Conservation (phyloP, 2,888 invertebrate species). For the Drosophila anomalata region DNA sequence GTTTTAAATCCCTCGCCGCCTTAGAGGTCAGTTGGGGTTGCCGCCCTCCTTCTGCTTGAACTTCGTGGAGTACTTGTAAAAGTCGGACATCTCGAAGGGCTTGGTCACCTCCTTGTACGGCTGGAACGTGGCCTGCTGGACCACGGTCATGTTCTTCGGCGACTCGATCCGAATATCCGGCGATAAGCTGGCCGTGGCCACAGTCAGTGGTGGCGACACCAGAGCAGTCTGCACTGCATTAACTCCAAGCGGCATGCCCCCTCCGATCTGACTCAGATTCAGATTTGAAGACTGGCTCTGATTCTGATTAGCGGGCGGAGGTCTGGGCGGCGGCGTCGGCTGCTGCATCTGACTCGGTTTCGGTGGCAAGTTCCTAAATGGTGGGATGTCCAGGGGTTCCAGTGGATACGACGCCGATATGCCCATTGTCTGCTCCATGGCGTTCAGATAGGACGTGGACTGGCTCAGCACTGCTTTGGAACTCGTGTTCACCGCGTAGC, state of each 20-base stretch:
- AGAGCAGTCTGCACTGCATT: slow-evolving; percentile 51
- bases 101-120: slow-evolving; percentile 97
- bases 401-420: slow-evolving; percentile 68
- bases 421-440: slow-evolving; percentile 69
- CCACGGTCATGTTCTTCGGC: slow-evolving; percentile 92
- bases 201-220: slow-evolving; percentile 54
- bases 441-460: slow-evolving; percentile 82
- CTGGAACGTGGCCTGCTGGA: slow-evolving; percentile 94
- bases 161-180: slow-evolving; percentile 88
- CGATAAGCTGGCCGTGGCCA: slow-evolving; percentile 61
- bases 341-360: slow-evolving; percentile 73
- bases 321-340: slow-evolving; percentile 65
- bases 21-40: slow-evolving; percentile 63
- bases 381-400: slow-evolving; percentile 63
- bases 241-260: slow-evolving; percentile 12
- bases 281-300: slow-evolving; percentile 15
- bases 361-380: slow-evolving; percentile 61
- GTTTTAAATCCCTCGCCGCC: slow-evolving; percentile 10
- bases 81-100: slow-evolving; percentile 99
- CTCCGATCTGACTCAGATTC: slow-evolving; percentile 23
- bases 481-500: slow-evolving; percentile 49
- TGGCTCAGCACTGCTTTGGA: slow-evolving; percentile 78
- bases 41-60: slow-evolving; percentile 88
- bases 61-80: slow-evolving; percentile 98
- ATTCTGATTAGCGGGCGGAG: slow-evolving; percentile 60